Conservation (phyloP, 2,888 invertebrate species). For the Stegana nigrithorax region DNA sequence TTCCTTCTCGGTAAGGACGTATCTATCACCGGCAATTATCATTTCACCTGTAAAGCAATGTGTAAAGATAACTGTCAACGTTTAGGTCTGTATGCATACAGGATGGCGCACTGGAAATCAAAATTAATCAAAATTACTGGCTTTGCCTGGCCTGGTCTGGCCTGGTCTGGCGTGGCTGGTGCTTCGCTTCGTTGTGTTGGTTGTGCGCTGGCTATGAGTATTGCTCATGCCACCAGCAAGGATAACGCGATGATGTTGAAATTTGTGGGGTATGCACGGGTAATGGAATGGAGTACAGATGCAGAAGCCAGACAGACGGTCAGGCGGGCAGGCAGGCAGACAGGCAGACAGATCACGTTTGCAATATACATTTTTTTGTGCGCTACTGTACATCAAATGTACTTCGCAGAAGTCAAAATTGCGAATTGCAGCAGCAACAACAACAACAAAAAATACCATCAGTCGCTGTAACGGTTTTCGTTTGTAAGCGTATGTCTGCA, state of each 20-base stretch:
- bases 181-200: background rate
- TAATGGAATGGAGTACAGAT: too few relatives aligned
- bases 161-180: constrained; percentile 25
- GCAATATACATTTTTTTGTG: too few relatives aligned
- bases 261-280: too few relatives aligned
- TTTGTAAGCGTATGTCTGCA: too few relatives aligned
- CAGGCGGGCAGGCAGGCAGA: too few relatives aligned
- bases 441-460: background rate
- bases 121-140: constrained; percentile 19
- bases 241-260: too few relatives aligned
- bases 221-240: background rate
- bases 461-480: background rate
- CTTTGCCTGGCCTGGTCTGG: constrained; percentile 12
- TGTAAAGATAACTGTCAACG: too few relatives aligned
- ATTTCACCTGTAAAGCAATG: constrained; percentile 79
- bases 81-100: too few relatives aligned
- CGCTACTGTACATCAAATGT: constrained; percentile 62
- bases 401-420: constrained; percentile 39
- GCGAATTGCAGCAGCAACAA: background rate
- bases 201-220: constrained; percentile 20
- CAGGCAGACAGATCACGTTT: constrained; percentile 53
- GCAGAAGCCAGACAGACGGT: too few relatives aligned
- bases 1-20: constrained; percentile 83
- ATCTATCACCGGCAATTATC: constrained; percentile 90
- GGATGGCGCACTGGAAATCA: constrained; percentile 12